phyloP scores from a whole-genome alignment of 2,113 vertebrate species.

The Tachysurus vachellii region DNA sequence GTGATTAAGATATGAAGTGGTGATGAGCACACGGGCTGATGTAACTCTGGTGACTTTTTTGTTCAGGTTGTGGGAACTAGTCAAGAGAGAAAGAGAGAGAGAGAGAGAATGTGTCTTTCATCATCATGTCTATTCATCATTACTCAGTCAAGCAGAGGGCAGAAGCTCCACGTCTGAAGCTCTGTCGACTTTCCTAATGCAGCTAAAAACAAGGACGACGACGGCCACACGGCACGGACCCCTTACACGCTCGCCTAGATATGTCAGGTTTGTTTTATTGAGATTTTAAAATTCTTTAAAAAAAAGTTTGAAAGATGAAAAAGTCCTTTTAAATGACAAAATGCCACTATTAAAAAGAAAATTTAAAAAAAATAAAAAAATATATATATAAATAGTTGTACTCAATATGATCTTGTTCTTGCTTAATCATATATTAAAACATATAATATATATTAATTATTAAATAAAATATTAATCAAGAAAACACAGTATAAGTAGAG shows the following conservation, averaged over 20 bases:
- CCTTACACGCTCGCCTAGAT: neutral
- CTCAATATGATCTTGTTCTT: neutral
- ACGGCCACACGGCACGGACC: neutral
- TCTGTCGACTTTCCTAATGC: slow-evolving; percentile 13
- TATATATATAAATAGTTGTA: neutral
- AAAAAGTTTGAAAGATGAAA: neutral
- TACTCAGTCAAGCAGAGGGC: slow-evolving; percentile 11
- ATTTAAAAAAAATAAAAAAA: neutral
- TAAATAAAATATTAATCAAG: neutral
- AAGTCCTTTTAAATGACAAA: neutral
- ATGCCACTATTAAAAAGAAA: no score
- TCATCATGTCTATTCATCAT: slow-evolving; percentile 31
- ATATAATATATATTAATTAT: neutral
- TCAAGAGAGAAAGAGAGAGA: slow-evolving; percentile 6
- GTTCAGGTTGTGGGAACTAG: neutral
- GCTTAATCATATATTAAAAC: neutral
- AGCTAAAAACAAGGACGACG: neutral
- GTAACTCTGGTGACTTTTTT: slow-evolving; percentile 15
- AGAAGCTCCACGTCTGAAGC: slow-evolving; percentile 9
- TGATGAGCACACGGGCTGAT: neutral
- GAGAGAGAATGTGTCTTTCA: slow-evolving; percentile 26
- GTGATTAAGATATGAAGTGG: slow-evolving; percentile 48
- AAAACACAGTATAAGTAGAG: neutral
- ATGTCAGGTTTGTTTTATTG: slow-evolving; percentile 2
- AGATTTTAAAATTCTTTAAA: neutral